Evolutionary conservation across 2,797 vertebrate species (phyloP).

Genomic region (Sebastes goodei): DNA sequence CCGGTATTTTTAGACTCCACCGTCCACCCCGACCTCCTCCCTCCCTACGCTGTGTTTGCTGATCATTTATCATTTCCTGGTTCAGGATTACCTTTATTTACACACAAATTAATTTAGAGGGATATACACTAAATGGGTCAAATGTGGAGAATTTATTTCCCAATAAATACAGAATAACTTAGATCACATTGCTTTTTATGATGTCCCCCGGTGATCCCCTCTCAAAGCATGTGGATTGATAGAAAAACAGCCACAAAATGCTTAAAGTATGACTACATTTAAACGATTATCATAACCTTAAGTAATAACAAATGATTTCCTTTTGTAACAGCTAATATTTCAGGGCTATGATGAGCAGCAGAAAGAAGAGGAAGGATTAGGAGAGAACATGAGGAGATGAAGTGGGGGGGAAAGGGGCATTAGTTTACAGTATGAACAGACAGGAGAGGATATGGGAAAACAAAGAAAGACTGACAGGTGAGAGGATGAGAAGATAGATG

Average conservation of each 20-base stretch:
- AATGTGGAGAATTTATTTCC: too few relatives aligned
- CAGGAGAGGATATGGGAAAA: not conserved
- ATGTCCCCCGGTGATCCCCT: too few relatives aligned
- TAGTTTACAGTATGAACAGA: not conserved
- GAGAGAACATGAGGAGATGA: too few relatives aligned
- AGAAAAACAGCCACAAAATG: not conserved
- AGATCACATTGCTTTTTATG: not conserved
- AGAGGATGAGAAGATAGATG: not conserved
- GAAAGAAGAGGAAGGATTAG: not conserved
- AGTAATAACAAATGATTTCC: not conserved
- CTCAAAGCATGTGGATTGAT: not conserved
- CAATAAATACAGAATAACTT: not conserved
- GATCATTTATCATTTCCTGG: too few relatives aligned
- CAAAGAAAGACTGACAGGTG: not conserved
- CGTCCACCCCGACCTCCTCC: too few relatives aligned
- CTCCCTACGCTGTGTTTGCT: too few relatives aligned
- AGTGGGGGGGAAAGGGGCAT: too few relatives aligned
- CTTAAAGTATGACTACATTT: not conserved
- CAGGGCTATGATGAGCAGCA: not conserved
- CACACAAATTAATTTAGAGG: too few relatives aligned
- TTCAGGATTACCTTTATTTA: too few relatives aligned
- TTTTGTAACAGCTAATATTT: not conserved
- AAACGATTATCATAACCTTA: not conserved
- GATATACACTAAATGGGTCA: too few relatives aligned
- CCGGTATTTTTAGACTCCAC: too few relatives aligned